These are phyloP conservation scores for Phodopus roborovskii DNA, from an alignment of 2,113 vertebrate genomes.

Conservation along the genomic window DNA sequence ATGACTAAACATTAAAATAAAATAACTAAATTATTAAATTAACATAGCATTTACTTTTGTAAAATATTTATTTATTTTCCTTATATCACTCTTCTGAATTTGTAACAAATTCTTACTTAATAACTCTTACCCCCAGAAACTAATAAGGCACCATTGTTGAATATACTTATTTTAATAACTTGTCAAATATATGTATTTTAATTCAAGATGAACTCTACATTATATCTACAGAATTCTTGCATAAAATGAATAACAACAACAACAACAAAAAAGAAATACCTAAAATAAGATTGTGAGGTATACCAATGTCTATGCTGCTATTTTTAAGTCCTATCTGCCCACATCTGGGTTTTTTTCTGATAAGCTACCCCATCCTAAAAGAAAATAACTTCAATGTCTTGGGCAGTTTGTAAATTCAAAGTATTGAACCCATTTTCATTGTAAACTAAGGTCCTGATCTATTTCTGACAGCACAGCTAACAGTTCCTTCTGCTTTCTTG, in stretches of 20 bases:
- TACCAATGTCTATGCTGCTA: background rate
- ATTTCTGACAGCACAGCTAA: conserved; percentile 49
- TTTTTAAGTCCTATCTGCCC: background rate
- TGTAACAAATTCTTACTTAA: background rate
- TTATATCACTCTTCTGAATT: background rate
- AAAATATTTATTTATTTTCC: background rate
- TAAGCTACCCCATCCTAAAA: background rate
- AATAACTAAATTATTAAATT: background rate
- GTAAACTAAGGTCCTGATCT: conserved; percentile 58
- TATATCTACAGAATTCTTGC: background rate
- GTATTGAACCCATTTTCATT: conserved; percentile 48
- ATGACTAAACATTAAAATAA: background rate
- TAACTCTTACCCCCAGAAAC: background rate
- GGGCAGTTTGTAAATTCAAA: conserved; percentile 15
- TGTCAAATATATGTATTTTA: background rate
- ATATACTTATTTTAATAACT: background rate
- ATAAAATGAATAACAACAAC: background rate
- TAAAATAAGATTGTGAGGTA: background rate
- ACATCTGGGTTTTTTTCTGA: background rate
- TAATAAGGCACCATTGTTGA: background rate
- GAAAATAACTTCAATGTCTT: background rate
- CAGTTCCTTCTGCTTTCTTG: conserved; percentile 55
- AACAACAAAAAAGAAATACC: background rate
- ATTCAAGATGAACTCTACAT: background rate
- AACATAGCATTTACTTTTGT: background rate